These are phyloP conservation scores for Emmelina monodactyla DNA, from an alignment of 2,888 invertebrate species.

Conservation along the genomic window DNA sequence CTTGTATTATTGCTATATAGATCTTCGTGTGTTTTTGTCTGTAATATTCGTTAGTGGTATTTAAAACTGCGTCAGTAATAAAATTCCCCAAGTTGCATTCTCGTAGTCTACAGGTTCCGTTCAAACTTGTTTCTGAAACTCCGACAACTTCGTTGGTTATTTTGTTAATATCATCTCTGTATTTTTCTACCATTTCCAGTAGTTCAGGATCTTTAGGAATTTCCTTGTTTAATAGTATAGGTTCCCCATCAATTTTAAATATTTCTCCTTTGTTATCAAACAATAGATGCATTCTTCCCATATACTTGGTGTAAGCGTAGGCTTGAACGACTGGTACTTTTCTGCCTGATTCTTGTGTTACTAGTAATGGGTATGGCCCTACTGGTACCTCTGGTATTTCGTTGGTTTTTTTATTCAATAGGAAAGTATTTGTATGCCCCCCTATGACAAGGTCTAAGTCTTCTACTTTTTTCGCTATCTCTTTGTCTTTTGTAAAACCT, in stretches of 20 bases:
- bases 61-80: slow-evolving; percentile 77
- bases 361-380: slow-evolving; percentile 79
- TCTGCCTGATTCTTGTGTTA: slow-evolving; percentile 73
- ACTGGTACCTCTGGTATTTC: slow-evolving; percentile 75
- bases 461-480: slow-evolving; percentile 78
- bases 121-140: slow-evolving; percentile 70
- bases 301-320: slow-evolving; percentile 90
- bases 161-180: slow-evolving; percentile 60
- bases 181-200: slow-evolving; percentile 64
- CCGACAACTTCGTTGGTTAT: slow-evolving; percentile 70
- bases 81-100: slow-evolving; percentile 90
- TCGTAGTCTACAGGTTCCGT: slow-evolving; percentile 73
- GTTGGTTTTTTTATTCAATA: slow-evolving; percentile 71
- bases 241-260: slow-evolving; percentile 71
- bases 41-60: slow-evolving; percentile 53
- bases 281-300: slow-evolving; percentile 76
- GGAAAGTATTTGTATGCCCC: slow-evolving; percentile 90
- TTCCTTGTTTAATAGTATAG: slow-evolving; percentile 73
- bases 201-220: slow-evolving; percentile 73
- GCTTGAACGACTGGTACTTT: slow-evolving; percentile 87
- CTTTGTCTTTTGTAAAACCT: slow-evolving; percentile 77
- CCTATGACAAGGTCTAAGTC: slow-evolving; percentile 88
- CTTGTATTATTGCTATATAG: slow-evolving; percentile 76
- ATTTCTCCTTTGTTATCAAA: slow-evolving; percentile 80
- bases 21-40: slow-evolving; percentile 65